Conservation (phyloP, 2,888 invertebrate genomes). For the Saturnia pavonia region DNA sequence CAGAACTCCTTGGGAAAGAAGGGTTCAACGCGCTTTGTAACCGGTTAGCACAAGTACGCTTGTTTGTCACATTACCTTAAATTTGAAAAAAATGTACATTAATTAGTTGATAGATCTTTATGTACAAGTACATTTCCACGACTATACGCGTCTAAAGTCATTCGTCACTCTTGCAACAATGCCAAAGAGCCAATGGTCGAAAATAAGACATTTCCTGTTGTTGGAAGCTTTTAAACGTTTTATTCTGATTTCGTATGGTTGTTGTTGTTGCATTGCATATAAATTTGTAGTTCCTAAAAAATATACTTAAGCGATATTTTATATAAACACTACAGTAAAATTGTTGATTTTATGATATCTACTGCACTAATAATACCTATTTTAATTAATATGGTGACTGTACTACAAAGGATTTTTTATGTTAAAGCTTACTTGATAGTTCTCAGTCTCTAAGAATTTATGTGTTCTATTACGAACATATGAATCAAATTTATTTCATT, state of each 20-base stretch:
- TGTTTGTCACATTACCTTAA: no score
- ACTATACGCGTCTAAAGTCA: slow-evolving; percentile 25
- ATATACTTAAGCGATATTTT: background rate
- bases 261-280: background rate
- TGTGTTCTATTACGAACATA: no score
- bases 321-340: no score
- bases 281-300: background rate
- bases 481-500: no score
- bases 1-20: no score
- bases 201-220: slow-evolving; percentile 63
- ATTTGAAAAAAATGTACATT: background rate
- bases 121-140: slow-evolving; percentile 9
- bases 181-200: slow-evolving; percentile 38
- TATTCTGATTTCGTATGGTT: slow-evolving; percentile 39
- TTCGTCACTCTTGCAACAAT: slow-evolving; percentile 31
- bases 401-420: no score
- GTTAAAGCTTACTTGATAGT: background rate
- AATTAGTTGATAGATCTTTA: background rate
- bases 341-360: no score
- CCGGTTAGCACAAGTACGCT: no score
- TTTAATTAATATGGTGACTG: no score
- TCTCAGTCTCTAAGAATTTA: background rate
- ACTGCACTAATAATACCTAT: no score
- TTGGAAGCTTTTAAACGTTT: slow-evolving; percentile 59
- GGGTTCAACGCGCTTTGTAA: no score